These are phyloP conservation scores for Tridacna gigas DNA, from an alignment of 2,888 invertebrate genomes.

Conservation along the genomic window DNA sequence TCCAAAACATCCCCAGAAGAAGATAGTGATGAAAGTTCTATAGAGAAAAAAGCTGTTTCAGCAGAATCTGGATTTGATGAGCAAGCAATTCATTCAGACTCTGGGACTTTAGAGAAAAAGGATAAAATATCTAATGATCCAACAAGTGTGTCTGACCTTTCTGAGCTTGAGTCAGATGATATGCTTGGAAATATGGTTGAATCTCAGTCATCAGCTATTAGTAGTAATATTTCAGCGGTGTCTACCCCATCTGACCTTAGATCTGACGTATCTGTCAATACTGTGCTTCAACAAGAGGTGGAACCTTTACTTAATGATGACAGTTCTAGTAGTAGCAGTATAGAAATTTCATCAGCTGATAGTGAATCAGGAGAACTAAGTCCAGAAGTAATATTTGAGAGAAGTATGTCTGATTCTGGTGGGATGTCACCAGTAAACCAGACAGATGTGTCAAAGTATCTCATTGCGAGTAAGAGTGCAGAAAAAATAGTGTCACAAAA, in stretches of 20 bases:
- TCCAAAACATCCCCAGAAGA: constrained; percentile 34
- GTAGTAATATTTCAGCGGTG: constrained; percentile 64
- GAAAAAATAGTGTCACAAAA: constrained; percentile 75
- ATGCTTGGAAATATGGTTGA: constrained; percentile 63
- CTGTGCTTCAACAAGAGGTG: constrained; percentile 67
- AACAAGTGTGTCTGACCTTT: constrained; percentile 63
- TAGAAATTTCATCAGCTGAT: constrained; percentile 63
- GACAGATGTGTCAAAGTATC: constrained; percentile 44
- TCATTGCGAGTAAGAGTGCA: constrained; percentile 77
- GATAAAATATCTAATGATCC: constrained; percentile 61
- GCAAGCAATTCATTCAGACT: constrained; percentile 63
- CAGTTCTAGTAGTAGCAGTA: constrained; percentile 63
- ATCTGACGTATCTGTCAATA: constrained; percentile 70
- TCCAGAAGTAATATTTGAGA: constrained; percentile 60
- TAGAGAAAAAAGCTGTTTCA: constrained; percentile 60
- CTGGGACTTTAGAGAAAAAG: constrained; percentile 66
- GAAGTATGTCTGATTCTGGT: constrained; percentile 65
- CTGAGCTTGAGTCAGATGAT: constrained; percentile 62
- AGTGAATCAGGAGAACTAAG: constrained; percentile 57
- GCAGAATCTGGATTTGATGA: constrained; percentile 73
- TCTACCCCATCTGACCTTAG: constrained; percentile 69
- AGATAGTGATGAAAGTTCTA: constrained; percentile 46
- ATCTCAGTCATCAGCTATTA: constrained; percentile 66
- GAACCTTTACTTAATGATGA: constrained; percentile 65
- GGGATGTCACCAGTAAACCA: constrained; percentile 63